Base-by-base conservation (phyloP, 2,113 vertebrate genomes). In the Ceratotherium simum region DNA sequence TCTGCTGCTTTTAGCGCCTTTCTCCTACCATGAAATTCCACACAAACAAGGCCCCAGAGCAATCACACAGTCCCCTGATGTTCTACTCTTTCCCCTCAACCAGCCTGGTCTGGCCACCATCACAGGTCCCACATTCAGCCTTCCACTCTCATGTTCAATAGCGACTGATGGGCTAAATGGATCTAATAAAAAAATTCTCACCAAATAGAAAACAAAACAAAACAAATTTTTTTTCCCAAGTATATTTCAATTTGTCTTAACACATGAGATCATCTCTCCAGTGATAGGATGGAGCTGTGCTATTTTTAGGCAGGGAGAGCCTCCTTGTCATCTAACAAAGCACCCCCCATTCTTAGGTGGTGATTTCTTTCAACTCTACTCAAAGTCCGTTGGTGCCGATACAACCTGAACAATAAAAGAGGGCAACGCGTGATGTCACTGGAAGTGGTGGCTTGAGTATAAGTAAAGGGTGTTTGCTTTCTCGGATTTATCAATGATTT, bases 11-110 rank as follows among this genome's bases (percentile, higher is more conserved):
- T 56, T 23, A 70, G 8, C 16, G 21, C 3, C 3, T 76, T 80
- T 67, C 18, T 67, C 21, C 23, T 54, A 29, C 36, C 69, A 62
- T 9, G 3, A 46, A 86, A 73, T 65, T 69, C 11, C 48, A 82
- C 21, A 27, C 7, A 31, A 84, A n/a, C 16, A 60, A 14, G 23
- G 11, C 2, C 2, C 6, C 0, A 39, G 6, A 6, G 10, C 21
- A 60, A 18, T 60, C 3, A 29, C 12, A 58, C 0, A 18, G 5
- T 0, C 4, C 33, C 4, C 1, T 46, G 27, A 27, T 33, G 13
- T 67, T 3, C 27, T 8, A 36, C 1, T 51, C 1, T 79, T 27
- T 51, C 39, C 67, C 13, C 23, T 14, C 16, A 0, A 33, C 18
- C 10, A 36, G 12, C 25, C 54, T 86, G 70, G 5, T 7, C 51